Conservation (phyloP, 1,140 invertebrate species). For the Heliothis subflexa region DNA sequence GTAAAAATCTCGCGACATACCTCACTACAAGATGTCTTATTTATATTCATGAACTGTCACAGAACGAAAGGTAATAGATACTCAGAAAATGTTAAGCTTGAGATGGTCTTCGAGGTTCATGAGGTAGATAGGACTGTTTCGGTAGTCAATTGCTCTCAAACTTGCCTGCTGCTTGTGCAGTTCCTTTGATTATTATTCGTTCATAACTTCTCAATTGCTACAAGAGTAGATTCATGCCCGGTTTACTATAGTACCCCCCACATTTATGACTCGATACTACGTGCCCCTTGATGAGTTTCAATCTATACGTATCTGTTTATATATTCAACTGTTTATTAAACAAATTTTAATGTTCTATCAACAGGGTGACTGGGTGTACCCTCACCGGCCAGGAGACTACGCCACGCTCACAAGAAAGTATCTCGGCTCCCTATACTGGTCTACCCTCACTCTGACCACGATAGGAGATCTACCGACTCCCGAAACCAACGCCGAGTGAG, state of each 20-base stretch:
- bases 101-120: not conserved
- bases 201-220: too few relatives aligned
- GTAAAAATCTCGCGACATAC: not conserved
- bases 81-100: not conserved
- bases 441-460: constrained; percentile 97
- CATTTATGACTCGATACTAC: too few relatives aligned
- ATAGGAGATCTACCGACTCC: constrained; percentile 98
- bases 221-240: too few relatives aligned
- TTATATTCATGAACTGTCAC: constrained; percentile 11
- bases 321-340: not conserved
- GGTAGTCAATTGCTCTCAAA: too few relatives aligned
- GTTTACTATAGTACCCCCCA: too few relatives aligned
- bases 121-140: too few relatives aligned
- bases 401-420: constrained; percentile 96
- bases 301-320: too few relatives aligned
- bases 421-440: constrained; percentile 98
- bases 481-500: constrained; percentile 98
- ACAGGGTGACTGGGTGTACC: constrained; percentile 96
- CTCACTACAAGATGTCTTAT: not conserved
- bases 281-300: too few relatives aligned
- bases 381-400: constrained; percentile 94
- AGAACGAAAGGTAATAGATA: not conserved
- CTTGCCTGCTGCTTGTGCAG: too few relatives aligned
- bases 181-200: too few relatives aligned
- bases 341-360: not conserved